Evolutionary conservation across 2,888 invertebrate genomes (phyloP), one percentile per base, ranked within the genome.

Genomic region (Incurvaria masculella): DNA sequence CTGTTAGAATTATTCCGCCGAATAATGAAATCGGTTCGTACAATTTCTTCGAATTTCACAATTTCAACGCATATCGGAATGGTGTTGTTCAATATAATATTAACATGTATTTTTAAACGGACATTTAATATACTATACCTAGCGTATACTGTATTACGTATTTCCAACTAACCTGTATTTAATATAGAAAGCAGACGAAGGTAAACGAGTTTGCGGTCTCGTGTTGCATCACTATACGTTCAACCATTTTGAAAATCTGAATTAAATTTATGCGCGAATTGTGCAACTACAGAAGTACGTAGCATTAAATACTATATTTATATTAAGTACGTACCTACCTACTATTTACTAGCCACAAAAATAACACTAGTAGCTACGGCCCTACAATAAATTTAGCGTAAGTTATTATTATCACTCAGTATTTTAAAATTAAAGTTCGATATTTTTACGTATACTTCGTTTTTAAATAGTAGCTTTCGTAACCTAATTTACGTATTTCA

Each of bases 361-460:
- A 71, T 68, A 70, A 70, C 68, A 67, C 63, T 73, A 75, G 68
- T 69, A 68, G 59, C 75, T 75, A 76, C 76, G 72, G 70, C 70
- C 72, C 59, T 61, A 63, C 71, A 74, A 73, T 66, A 69, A 75
- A 76, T 75, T 76, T 76, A 76, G 72, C 74, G 71, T 58, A 72
- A 69, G 66, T 63, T 63, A 73, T 75, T 78, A 76, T 68, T 68
- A 72, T 76, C 75, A 78, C 76, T 76, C 76, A 76, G 76, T 75
- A 33, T 33, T 33, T 33, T 14, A 33, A 75, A 78, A 74, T 75
- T 76, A 76, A 76, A 76, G 73, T 74, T 74, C 74, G 73, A 64
- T 72, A 27, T 38, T 51, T 67, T 76, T 74, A 76, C 78, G 78
- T 78, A 78, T 78, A 78, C 78, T 69, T 76, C 75, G 74, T 74